Evolutionary conservation across 2,888 invertebrate species (phyloP), one percentile per base, ranked within the genome.

Genomic region (Euspilapteryx auroguttella): DNA sequence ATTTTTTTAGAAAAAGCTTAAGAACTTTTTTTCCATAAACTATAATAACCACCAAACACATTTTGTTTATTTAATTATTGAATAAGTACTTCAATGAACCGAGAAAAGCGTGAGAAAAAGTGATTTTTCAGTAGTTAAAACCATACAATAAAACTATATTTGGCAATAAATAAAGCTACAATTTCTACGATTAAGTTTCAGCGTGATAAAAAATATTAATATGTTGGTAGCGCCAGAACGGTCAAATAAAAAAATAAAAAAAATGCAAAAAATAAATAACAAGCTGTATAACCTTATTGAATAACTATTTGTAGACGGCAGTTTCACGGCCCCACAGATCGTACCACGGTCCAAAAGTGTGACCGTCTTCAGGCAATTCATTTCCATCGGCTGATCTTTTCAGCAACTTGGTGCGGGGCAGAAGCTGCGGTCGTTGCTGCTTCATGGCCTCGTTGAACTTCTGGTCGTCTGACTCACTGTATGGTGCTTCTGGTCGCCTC

Each of bases 321-420:
- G 83, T 78, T 57, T 88, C 87, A 32, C 83, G 78, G 15, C 85
- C 90, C 91, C 91, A 92, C 35, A 91, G 78, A 62, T 92, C 91
- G 49, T 90, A 91, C 91, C 91, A 91, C 0, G 91, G 90, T 1
- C 91, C 91, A 52, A 89, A 91, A 39, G 84, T 85, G 47, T 87
- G 88, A 7, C 81, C 82, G 31, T 80, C 80, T 45, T 79, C 78
- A 28, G 73, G 73, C 34, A 78, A 57, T 39, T 79, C 79, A 32
- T 47, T 56, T 32, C 58, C 62, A 33, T 76, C 76, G 11, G 53
- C 55, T 25, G 79, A 57, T 38, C 79, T 78, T 46, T 86, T 83
- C 28, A 84, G 58, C 25, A 86, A 57, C 49, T 87, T 87, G 2
- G 87, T 87, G 32, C 87, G 77, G 1, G 87, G 87, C 25, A 87